phyloP scores from a whole-genome alignment of 2,797 vertebrate species.

The Xyrichtys novacula region DNA sequence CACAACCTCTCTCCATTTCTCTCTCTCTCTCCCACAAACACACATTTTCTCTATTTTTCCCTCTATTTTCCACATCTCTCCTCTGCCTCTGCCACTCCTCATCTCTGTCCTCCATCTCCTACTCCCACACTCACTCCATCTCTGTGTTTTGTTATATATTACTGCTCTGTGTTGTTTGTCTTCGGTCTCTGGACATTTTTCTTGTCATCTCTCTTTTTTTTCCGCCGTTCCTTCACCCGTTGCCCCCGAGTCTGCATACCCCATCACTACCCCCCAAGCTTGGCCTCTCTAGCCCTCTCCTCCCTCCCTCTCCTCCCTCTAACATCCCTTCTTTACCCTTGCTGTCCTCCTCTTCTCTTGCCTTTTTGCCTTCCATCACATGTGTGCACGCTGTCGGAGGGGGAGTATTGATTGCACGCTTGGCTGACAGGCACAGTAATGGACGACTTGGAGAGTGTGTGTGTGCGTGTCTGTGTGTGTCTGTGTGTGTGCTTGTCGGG shows the following conservation, averaged over 20 bases:
- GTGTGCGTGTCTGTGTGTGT: conserved; percentile 25
- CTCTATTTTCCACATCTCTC: conserved; percentile 66
- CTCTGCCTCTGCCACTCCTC: conserved; percentile 75
- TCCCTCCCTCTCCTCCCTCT: conserved; percentile 12
- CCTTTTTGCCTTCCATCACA: conserved; percentile 74
- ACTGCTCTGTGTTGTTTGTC: conserved; percentile 71
- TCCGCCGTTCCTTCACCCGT: conserved; percentile 51
- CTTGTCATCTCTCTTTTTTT: conserved; percentile 67
- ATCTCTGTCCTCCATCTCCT: conserved; percentile 76
- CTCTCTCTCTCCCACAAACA: conserved; percentile 43
- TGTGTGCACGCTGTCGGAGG: conserved; percentile 68
- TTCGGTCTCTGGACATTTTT: conserved; percentile 68
- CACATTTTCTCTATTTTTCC: conserved; percentile 37
- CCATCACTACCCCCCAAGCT: conserved; percentile 41
- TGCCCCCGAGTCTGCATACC: conserved; percentile 53
- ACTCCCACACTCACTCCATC: conserved; percentile 78
- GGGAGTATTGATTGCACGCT: conserved; percentile 82
- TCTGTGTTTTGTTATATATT: conserved; percentile 71
- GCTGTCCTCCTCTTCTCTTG: conserved; percentile 50
- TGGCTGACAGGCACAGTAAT: conserved; percentile 81
- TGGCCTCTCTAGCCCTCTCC: conserved; percentile 12
- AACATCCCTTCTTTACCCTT: conserved; percentile 49
- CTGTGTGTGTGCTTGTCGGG: conserved; percentile 35
- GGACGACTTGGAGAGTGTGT: conserved; percentile 59
- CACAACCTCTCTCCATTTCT: conserved; percentile 77